These are phyloP conservation scores for Eilema griseolum DNA, from an alignment of 2,888 invertebrate species.

Conservation along the genomic window DNA sequence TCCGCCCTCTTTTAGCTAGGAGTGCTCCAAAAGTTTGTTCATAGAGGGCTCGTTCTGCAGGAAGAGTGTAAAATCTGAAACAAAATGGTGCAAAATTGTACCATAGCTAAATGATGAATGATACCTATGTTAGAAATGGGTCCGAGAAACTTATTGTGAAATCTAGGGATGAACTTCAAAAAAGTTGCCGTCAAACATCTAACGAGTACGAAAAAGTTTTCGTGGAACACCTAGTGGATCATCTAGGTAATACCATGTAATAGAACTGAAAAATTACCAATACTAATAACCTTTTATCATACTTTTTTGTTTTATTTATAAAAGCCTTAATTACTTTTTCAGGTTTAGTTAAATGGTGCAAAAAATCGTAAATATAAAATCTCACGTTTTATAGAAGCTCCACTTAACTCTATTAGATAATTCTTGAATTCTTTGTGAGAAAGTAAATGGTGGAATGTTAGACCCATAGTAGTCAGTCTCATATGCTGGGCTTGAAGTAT, in stretches of 20 bases:
- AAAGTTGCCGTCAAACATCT: too few species aligned
- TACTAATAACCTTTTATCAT: too few species aligned
- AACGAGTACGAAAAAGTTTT: too few species aligned
- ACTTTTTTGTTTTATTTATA: too few species aligned
- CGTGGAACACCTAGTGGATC: too few species aligned
- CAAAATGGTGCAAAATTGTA: not conserved
- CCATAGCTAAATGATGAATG: not conserved
- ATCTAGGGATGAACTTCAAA: too few species aligned
- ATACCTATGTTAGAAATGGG: too few species aligned
- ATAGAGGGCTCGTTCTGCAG: conserved; percentile 45
- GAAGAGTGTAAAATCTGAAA: conserved; percentile 39
- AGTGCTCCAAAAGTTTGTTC: conserved; percentile 49
- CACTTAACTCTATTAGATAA: conserved; percentile 51
- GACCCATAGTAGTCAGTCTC: conserved; percentile 50
- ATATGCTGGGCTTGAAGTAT: conserved; percentile 62
- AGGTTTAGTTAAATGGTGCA: too few species aligned
- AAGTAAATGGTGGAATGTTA: conserved; percentile 52
- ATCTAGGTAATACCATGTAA: too few species aligned
- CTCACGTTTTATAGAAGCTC: conserved; percentile 53
- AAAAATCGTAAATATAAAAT: not conserved
- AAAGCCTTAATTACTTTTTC: too few species aligned
- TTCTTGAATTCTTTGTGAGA: conserved; percentile 52
- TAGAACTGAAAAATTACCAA: too few species aligned
- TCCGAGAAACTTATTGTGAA: too few species aligned
- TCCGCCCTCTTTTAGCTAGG: conserved; percentile 34